Evolutionary conservation across 2,113 vertebrate species (phyloP).

Genomic region (Lycaon pictus): DNA sequence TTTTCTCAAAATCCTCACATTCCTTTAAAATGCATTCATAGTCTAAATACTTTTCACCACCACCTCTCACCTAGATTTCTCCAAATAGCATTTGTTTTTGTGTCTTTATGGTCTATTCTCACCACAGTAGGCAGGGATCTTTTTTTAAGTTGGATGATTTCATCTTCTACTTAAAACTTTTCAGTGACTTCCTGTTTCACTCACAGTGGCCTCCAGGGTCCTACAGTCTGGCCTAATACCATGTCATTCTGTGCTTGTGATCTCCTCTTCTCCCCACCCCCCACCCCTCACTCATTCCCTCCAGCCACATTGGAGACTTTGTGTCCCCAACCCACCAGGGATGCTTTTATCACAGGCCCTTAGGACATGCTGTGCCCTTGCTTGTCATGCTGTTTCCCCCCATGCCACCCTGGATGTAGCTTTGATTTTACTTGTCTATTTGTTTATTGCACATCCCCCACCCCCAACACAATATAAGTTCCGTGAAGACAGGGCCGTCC

Average conservation of each 20-base stretch:
- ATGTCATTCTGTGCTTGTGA: background rate
- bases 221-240: background rate
- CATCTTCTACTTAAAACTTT: background rate
- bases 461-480: background rate
- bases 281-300: background rate
- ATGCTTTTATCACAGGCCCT: background rate
- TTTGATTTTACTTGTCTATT: background rate
- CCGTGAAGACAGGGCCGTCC: background rate
- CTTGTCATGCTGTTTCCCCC: background rate
- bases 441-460: background rate
- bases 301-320: background rate
- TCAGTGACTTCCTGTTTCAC: background rate
- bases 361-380: background rate
- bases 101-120: background rate
- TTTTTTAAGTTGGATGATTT: background rate
- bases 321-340: too few species aligned
- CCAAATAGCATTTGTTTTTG: background rate
- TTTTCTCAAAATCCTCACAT: background rate
- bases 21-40: background rate
- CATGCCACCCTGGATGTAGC: background rate
- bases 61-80: background rate
- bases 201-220: background rate
- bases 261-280: background rate
- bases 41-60: background rate
- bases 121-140: too few species aligned